Evolutionary conservation across 2,113 vertebrate species (phyloP), one percentile per base, ranked within the genome.

Genomic region (Recurvirostra avosetta): DNA sequence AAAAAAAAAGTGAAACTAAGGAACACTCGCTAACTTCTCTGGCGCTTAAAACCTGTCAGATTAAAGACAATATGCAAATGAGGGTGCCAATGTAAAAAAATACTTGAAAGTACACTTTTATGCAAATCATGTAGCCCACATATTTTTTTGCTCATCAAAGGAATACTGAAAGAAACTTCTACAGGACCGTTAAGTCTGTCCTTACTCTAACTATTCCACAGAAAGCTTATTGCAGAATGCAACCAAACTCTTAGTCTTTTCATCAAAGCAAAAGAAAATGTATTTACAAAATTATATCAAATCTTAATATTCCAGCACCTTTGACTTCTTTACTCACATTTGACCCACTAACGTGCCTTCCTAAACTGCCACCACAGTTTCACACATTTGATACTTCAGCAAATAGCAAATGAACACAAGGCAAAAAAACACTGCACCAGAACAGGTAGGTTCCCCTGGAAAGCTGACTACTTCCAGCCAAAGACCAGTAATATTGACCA

Each of bases 81-180:
- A 88, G 23, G 7, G 27, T 72, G 40, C 59, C 68, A 83, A 55
- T 66, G 66, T 11, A 92, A 62, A 87, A 87, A 97, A 73, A 91
- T 47, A 82, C 32, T 43, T 91, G 53, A 77, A 90, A 96, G 70
- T 32, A 71, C 12, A 71, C 59, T 88, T 94, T 32, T 15, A 86
- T 62, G 72, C 55, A 87, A 87, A 75, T 73, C n/a, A 36, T 10
- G 8, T 13, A 80, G 43, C 45, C 38, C 32, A 40, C 27, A 2
- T 58, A 50, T 61, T 84, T 92, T 86, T 90, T 74, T 84, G 32
- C 43, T 86, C 52, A 82, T 96, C 49, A 88, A 94, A 93, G 56
- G n/a, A 88, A 62, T 40, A 53, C 9, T 8, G 10, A 53, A 66
- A 62, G 19, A 53, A 92, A 63, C 47, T 62, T 62, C 40, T 76